Evolutionary conservation across 2,113 vertebrate species (phyloP).

Genomic region (Myrmecophaga tridactyla): DNA sequence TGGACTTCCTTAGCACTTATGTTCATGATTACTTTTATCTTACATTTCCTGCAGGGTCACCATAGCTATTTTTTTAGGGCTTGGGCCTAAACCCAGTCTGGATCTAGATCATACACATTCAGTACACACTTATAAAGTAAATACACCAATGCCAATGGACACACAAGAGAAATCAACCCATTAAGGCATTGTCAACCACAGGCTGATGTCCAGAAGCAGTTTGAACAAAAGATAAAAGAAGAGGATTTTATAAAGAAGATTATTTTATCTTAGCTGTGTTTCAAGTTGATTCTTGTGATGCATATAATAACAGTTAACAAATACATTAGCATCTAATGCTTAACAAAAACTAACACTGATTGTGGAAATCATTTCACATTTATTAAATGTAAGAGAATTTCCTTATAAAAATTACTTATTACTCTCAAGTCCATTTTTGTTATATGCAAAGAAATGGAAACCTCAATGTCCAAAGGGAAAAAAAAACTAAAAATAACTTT

Average conservation of each 20-base stretch:
- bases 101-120: neutral
- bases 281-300: neutral
- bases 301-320: neutral
- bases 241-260: neutral
- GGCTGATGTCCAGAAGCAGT: neutral
- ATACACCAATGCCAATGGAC: neutral
- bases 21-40: neutral
- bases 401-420: neutral
- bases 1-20: neutral
- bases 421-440: neutral
- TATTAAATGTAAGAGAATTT: neutral
- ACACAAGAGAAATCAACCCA: neutral
- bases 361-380: neutral
- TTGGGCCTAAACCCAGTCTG: neutral
- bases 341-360: neutral
- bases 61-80: slow-evolving; percentile 7
- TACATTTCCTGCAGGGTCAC: neutral
- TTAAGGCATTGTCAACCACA: neutral
- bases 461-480: neutral
- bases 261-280: slow-evolving; percentile 16
- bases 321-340: neutral
- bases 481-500: neutral
- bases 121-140: neutral
- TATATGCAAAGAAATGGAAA: neutral
- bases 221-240: neutral